phyloP scores from a whole-genome alignment of 2,888 invertebrate species.

The Callosobruchus maculatus region DNA sequence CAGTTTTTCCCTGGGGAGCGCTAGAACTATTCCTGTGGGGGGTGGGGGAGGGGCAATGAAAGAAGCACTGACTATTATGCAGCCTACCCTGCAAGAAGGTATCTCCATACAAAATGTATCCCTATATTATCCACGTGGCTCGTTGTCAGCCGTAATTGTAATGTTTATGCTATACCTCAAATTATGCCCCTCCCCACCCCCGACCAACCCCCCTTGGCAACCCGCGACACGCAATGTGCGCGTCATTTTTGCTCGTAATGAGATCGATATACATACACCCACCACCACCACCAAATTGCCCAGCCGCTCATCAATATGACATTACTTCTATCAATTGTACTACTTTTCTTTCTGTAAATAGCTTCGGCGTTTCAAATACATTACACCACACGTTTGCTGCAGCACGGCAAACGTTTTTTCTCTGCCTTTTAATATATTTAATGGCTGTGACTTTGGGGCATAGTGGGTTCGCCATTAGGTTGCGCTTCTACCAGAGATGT shows the following conservation, averaged over 20 bases:
- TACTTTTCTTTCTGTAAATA: not conserved
- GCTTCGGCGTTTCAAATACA: not conserved
- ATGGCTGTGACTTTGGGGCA: too few species aligned
- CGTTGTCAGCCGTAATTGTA: conserved; percentile 3
- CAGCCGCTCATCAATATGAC: not conserved
- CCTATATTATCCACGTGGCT: conserved; percentile 4
- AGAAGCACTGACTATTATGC: too few species aligned
- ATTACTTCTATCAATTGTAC: not conserved
- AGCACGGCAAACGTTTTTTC: too few species aligned
- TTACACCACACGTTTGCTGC: not conserved
- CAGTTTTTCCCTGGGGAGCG: too few species aligned
- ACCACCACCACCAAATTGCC: not conserved
- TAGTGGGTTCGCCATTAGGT: too few species aligned
- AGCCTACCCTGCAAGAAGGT: not conserved
- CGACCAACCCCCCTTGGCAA: conserved; percentile 4
- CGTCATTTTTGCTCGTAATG: not conserved
- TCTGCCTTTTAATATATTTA: too few species aligned
- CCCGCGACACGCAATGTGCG: conserved; percentile 4
- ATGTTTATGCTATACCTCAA: conserved; percentile 7
- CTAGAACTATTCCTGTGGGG: too few species aligned
- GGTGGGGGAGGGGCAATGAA: too few species aligned
- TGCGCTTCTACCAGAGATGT: too few species aligned
- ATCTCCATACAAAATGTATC: not conserved
- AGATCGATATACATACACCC: not conserved
- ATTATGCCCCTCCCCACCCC: conserved; percentile 10